phyloP scores from a whole-genome alignment of 2,888 invertebrate genomes.

The Cosmorhoe ocellata region DNA sequence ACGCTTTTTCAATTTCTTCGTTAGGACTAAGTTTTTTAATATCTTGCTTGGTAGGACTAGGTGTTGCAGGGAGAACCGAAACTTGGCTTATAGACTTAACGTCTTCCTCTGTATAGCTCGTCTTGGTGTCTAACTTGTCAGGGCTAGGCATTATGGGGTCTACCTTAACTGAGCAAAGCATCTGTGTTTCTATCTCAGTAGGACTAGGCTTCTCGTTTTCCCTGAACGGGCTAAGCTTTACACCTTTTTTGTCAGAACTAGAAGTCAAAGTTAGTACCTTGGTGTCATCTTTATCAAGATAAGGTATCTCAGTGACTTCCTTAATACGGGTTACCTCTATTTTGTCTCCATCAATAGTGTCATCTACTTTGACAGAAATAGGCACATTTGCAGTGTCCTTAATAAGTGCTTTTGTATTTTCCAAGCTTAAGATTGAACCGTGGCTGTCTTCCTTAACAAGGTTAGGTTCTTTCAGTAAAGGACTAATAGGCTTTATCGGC shows the following conservation, averaged over 20 bases:
- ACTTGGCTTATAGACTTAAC: no score
- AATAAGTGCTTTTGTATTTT: no score
- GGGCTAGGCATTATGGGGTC: constrained; percentile 8
- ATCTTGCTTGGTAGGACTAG: constrained; percentile 5
- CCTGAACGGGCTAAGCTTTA: no score
- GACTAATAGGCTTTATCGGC: constrained; percentile 17
- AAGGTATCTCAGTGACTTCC: constrained; percentile 4
- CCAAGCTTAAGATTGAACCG: no score
- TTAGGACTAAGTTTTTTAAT: not conserved
- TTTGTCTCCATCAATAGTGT: not conserved
- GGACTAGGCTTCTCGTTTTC: no score
- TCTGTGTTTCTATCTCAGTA: no score
- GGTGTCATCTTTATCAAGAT: not conserved
- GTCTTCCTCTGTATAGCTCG: no score
- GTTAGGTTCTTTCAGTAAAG: constrained; percentile 14
- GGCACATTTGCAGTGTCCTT: no score
- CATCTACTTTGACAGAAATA: constrained; percentile 8
- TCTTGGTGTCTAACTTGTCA: not conserved
- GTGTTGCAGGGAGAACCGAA: not conserved
- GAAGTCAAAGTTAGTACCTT: no score
- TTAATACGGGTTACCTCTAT: not conserved
- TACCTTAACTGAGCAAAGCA: not conserved
- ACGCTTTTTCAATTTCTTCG: not conserved
- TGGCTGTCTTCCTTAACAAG: not conserved
- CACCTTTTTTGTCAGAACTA: no score